Evolutionary conservation across 2,888 invertebrate species (phyloP).

Genomic region (Netelia melanura): DNA sequence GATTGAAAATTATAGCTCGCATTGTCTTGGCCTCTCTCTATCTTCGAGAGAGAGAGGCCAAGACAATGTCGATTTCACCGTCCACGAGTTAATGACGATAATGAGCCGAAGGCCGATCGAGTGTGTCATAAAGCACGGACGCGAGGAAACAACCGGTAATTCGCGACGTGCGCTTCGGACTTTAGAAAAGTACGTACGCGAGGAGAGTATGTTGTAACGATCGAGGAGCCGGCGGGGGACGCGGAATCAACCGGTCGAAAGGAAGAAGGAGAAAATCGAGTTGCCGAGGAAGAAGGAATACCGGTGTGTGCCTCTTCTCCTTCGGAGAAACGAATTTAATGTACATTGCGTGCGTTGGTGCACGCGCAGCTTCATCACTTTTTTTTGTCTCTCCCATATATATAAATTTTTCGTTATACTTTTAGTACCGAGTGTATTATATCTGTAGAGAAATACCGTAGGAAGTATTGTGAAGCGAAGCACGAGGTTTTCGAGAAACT

Average conservation of each 20-base stretch:
- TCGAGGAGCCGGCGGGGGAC: not conserved
- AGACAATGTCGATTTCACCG: not conserved
- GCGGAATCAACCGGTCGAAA: not conserved
- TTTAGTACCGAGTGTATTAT: not conserved
- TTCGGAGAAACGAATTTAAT: conserved; percentile 64
- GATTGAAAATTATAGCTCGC: conserved; percentile 49
- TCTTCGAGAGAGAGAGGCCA: not conserved
- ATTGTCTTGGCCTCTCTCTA: conserved; percentile 16
- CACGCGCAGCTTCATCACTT: conserved; percentile 17
- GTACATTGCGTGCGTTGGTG: conserved; percentile 57
- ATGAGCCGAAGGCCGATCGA: conserved; percentile 52
- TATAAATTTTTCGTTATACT: not conserved
- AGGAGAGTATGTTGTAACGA: conserved; percentile 3
- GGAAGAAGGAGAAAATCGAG: conserved; percentile 34
- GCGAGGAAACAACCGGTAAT: conserved; percentile 59
- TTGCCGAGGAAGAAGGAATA: conserved; percentile 26
- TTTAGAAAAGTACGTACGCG: not conserved
- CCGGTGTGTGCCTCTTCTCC: conserved; percentile 23
- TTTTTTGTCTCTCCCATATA: not conserved
- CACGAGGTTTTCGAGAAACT: conserved; percentile 55
- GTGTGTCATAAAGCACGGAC: conserved; percentile 60
- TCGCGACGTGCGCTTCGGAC: conserved; percentile 25
- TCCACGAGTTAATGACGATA: conserved; percentile 52
- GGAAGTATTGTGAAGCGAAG: conserved; percentile 39
- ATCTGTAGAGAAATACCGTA: conserved; percentile 27